Evolutionary conservation across 2,888 invertebrate species (phyloP).

Genomic region (Phasia obesa): DNA sequence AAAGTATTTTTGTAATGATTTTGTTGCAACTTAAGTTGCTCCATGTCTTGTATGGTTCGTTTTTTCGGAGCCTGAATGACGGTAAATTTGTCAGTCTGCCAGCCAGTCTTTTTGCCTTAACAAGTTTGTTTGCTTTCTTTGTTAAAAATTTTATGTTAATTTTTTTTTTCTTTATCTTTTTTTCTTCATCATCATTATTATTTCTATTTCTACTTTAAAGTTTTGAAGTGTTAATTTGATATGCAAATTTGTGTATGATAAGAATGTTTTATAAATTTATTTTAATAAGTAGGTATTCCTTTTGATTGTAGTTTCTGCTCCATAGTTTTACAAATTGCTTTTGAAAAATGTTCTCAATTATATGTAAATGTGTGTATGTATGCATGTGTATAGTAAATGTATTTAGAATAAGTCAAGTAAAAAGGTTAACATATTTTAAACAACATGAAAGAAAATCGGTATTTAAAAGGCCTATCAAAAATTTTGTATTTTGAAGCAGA

Average conservation of each 20-base stretch:
- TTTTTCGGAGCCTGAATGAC: background rate
- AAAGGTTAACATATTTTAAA: conserved; percentile 30
- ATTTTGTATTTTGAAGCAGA: too few relatives aligned
- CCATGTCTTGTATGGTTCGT: conserved; percentile 7
- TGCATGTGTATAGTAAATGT: background rate
- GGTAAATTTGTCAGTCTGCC: conserved; percentile 7
- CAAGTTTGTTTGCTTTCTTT: conserved; percentile 45
- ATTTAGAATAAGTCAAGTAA: conserved; percentile 10
- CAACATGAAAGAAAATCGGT: conserved; percentile 52
- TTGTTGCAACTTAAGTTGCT: conserved; percentile 32
- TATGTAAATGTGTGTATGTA: background rate
- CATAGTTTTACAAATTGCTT: conserved; percentile 51
- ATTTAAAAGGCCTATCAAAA: too few relatives aligned
- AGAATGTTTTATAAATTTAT: conserved; percentile 62
- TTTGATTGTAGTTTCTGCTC: conserved; percentile 18
- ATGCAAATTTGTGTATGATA: conserved; percentile 66
- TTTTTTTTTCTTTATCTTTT: conserved; percentile 14
- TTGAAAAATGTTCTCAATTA: conserved; percentile 43
- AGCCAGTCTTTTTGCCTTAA: background rate
- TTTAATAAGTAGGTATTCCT: conserved; percentile 26
- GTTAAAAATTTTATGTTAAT: conserved; percentile 62
- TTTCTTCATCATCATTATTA: conserved; percentile 1
- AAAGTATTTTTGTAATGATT: conserved; percentile 33
- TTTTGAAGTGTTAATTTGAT: conserved; percentile 68
- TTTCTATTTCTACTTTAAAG: conserved; percentile 27